phyloP scores from a whole-genome alignment of 1,140 invertebrate species.

The Globodera ellingtonae region DNA sequence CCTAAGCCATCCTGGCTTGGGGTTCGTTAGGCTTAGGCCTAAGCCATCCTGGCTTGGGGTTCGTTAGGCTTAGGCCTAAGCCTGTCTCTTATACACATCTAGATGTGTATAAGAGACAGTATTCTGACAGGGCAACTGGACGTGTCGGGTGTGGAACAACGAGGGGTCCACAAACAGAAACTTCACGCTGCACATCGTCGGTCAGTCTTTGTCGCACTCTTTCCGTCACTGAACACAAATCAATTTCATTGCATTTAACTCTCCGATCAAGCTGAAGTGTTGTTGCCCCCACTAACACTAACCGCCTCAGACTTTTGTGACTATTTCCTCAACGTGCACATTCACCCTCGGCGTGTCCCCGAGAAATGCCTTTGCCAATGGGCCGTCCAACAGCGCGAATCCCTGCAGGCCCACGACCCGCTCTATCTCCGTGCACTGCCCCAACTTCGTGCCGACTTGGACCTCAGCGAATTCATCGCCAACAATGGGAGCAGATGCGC shows the following conservation, averaged over 20 bases:
- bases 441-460: constrained; percentile 24
- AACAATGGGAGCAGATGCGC: constrained; percentile 20
- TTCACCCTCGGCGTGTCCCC: constrained; percentile 43
- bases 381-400: constrained; percentile 12
- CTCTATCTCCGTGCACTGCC: constrained; percentile 17
- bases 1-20: too few relatives aligned
- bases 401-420: constrained; percentile 21
- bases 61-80: too few relatives aligned
- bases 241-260: background rate
- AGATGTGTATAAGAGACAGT: too few relatives aligned
- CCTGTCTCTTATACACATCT: too few relatives aligned
- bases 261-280: background rate
- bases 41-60: too few relatives aligned
- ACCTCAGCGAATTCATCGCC: constrained; percentile 28
- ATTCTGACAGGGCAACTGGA: constrained; percentile 54
- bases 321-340: constrained; percentile 53
- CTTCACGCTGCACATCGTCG: constrained; percentile 63
- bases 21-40: too few relatives aligned
- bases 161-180: constrained; percentile 57
- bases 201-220: constrained; percentile 47
- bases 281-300: background rate
- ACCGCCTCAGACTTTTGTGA: constrained; percentile 62
- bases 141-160: constrained; percentile 62
- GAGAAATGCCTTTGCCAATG: constrained; percentile 55
- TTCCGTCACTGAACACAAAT: background rate